Evolutionary conservation across 1,140 invertebrate species (phyloP).

Genomic region (Leptopilina clavipes): DNA sequence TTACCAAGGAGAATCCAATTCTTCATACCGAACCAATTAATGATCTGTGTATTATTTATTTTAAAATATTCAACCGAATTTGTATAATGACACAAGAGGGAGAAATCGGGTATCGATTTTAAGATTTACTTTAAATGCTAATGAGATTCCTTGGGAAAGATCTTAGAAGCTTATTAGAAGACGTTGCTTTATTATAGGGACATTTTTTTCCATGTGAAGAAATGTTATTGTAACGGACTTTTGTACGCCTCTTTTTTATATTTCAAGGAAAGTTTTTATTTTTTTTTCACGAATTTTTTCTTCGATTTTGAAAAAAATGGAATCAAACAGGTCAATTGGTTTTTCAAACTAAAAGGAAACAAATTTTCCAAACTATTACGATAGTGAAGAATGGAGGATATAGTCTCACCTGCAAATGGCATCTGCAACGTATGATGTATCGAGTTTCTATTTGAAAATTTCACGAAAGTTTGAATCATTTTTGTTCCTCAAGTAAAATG

Average conservation of each 20-base stretch:
- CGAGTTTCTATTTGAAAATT: constrained; percentile 53
- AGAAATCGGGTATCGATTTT: constrained; percentile 55
- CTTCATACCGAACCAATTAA: too few species aligned
- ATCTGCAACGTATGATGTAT: constrained; percentile 51
- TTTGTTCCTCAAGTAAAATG: constrained; percentile 53
- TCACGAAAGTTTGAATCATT: constrained; percentile 49
- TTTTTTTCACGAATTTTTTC: background rate
- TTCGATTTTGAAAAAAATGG: background rate
- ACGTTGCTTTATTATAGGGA: too few species aligned
- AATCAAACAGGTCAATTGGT: background rate
- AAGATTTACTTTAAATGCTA: background rate
- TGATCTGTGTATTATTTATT: too few species aligned
- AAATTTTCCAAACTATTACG: too few species aligned
- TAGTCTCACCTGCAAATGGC: constrained; percentile 53
- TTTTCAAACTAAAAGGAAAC: too few species aligned
- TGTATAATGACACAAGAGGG: background rate
- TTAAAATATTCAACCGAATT: background rate
- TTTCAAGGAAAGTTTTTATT: too few species aligned
- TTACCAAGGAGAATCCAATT: too few species aligned
- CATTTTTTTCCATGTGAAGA: too few species aligned
- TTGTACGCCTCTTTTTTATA: too few species aligned
- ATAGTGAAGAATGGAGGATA: too few species aligned
- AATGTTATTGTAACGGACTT: too few species aligned
- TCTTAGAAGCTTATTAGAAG: background rate
- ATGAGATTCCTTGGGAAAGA: background rate